These are phyloP conservation scores for Thera obeliscata DNA, from an alignment of 2,888 invertebrate genomes.

Conservation along the genomic window DNA sequence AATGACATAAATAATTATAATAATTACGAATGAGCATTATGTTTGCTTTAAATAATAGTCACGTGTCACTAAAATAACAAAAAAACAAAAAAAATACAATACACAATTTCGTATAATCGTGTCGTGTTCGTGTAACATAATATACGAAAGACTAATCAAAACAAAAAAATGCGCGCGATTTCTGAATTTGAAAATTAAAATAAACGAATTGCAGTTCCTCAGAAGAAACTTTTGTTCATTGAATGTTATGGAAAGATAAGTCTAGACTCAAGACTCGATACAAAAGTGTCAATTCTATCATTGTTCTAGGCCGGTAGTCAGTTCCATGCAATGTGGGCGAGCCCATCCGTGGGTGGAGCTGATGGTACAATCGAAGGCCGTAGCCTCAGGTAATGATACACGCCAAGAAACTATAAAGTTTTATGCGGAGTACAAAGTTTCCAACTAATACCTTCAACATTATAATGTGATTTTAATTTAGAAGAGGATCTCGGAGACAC, in stretches of 20 bases:
- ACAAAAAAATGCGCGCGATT: too few relatives aligned
- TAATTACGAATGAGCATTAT: background rate
- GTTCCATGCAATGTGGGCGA: constrained; percentile 56
- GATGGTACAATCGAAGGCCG: constrained; percentile 59
- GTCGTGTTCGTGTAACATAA: too few relatives aligned
- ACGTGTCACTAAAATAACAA: too few relatives aligned
- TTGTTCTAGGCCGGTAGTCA: constrained; percentile 50
- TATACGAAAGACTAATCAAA: too few relatives aligned
- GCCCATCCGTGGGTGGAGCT: constrained; percentile 64
- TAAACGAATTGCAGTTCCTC: background rate
- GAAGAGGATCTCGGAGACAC: background rate
- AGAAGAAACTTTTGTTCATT: background rate
- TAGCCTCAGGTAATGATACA: constrained; percentile 41
- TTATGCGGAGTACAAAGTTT: constrained; percentile 7
- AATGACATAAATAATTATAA: constrained; percentile 16
- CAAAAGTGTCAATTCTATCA: constrained; percentile 44
- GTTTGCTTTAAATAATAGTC: too few relatives aligned
- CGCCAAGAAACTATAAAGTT: constrained; percentile 26
- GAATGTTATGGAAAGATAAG: background rate
- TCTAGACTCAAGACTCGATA: constrained; percentile 18
- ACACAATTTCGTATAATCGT: too few relatives aligned
- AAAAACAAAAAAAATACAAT: too few relatives aligned
- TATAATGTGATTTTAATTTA: background rate
- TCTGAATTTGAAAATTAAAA: too few relatives aligned
- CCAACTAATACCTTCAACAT: background rate